phyloP scores from a whole-genome alignment of 2,113 vertebrate genomes.

The Seriola quinqueradiata region DNA sequence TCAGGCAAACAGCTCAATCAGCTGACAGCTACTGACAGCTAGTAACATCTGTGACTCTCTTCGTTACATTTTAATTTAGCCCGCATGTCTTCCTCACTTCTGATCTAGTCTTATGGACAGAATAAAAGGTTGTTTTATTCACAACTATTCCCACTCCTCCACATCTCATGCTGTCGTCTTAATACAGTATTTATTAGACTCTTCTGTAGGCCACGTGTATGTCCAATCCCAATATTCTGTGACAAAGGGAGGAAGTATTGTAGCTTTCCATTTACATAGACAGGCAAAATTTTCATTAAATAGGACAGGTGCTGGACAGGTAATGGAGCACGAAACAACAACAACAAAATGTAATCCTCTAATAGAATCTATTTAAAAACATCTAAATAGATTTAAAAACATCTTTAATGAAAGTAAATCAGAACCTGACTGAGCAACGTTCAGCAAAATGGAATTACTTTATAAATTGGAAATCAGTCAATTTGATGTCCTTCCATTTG shows the following conservation, averaged over 20 bases:
- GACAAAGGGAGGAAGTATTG: background rate
- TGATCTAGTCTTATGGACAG: background rate
- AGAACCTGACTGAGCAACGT: background rate
- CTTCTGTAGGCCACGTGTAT: background rate
- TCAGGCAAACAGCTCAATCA: conserved; percentile 12
- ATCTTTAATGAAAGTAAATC: background rate
- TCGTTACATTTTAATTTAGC: background rate
- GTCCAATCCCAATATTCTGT: background rate
- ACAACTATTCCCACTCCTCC: background rate
- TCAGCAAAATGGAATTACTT: conserved; percentile 38
- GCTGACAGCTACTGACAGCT: conserved; percentile 1
- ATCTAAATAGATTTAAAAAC: background rate
- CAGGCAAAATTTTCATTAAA: background rate
- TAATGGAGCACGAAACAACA: background rate
- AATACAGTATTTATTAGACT: background rate
- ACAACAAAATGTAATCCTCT: background rate
- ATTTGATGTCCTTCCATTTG: conserved; percentile 46
- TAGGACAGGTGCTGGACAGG: background rate
- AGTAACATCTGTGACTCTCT: background rate
- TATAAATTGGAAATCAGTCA: conserved; percentile 39
- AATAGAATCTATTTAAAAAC: background rate
- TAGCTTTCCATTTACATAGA: background rate
- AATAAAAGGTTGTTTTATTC: background rate
- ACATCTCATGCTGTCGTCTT: background rate
- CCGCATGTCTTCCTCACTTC: background rate